A percentile compares a stretch with the other conserved stretches of the same genome.
These are phyloP conservation scores for Neosalanx taihuensis DNA, from an alignment of 2,797 vertebrate species.

Conservation along the genomic window DNA sequence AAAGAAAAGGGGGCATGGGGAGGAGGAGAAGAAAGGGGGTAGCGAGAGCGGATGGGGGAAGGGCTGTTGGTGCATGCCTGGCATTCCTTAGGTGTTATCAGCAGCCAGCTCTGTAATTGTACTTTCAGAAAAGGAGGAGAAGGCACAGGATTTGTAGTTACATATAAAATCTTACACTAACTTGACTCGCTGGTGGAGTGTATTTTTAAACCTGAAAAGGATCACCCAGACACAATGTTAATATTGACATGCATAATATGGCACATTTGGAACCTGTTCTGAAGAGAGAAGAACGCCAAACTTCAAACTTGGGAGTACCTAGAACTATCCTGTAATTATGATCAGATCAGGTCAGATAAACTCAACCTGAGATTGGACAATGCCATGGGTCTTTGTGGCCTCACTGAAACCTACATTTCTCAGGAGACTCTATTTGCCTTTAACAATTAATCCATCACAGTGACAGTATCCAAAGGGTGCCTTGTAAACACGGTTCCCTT, in stretches of 20 bases:
- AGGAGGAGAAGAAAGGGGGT: slow-evolving; percentile 37
- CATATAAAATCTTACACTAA: slow-evolving; percentile 1
- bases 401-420: slow-evolving; percentile 4
- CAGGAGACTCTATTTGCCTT: background rate
- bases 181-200: background rate
- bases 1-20: slow-evolving; percentile 32
- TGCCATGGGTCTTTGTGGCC: background rate
- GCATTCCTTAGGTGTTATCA: slow-evolving; percentile 77
- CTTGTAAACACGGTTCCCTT: slow-evolving; percentile 1
- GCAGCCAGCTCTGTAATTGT: slow-evolving; percentile 64
- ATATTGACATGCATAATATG: background rate
- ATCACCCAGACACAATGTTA: background rate
- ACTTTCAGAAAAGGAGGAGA: slow-evolving; percentile 53
- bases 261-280: background rate
- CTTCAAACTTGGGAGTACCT: background rate
- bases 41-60: slow-evolving; percentile 58
- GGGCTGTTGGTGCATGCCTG: slow-evolving; percentile 75
- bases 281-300: background rate
- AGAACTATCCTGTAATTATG: background rate
- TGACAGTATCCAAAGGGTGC: background rate
- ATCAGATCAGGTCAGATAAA: background rate
- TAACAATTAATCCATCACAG: background rate
- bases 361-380: background rate
- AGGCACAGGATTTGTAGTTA: slow-evolving; percentile 30
- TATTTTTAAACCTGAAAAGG: background rate